Evolutionary conservation across 1,140 invertebrate genomes (phyloP).

Genomic region (Bombus picipes): DNA sequence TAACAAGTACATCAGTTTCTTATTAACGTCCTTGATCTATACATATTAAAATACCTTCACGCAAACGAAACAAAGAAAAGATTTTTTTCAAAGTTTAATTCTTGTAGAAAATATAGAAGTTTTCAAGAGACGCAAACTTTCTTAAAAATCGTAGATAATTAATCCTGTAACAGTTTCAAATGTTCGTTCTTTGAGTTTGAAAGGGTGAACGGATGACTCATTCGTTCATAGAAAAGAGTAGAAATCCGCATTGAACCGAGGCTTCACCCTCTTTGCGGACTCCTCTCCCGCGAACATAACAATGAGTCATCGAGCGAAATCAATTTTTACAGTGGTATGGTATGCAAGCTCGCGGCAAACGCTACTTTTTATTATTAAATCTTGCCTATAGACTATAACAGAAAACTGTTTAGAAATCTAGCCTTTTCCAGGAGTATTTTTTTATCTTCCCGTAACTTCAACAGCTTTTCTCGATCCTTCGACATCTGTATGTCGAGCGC

Average conservation of each 20-base stretch:
- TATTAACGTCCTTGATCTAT: background rate
- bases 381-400: background rate
- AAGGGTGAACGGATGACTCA: slow-evolving; percentile 56
- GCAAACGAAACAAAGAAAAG: background rate
- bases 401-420: background rate
- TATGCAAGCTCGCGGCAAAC: background rate
- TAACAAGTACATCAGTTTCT: background rate
- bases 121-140: background rate
- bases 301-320: slow-evolving; percentile 61
- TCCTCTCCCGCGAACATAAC: slow-evolving; percentile 46
- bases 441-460: slow-evolving; percentile 79
- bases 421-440: slow-evolving; percentile 80
- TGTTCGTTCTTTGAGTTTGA: background rate
- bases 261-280: slow-evolving; percentile 50
- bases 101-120: background rate
- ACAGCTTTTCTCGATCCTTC: slow-evolving; percentile 77
- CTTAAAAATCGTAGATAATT: background rate
- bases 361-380: background rate
- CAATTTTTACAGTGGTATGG: slow-evolving; percentile 51
- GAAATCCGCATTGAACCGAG: slow-evolving; percentile 44
- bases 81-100: background rate
- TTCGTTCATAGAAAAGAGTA: slow-evolving; percentile 53
- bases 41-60: background rate
- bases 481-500: slow-evolving; percentile 74
- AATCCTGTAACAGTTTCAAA: background rate